Percentiles rank a stretch among this genome's conserved stretches.
These are phyloP conservation scores for Pantherophis vulpinus DNA, from an alignment of 2,797 vertebrate species.

Conservation along the genomic window DNA sequence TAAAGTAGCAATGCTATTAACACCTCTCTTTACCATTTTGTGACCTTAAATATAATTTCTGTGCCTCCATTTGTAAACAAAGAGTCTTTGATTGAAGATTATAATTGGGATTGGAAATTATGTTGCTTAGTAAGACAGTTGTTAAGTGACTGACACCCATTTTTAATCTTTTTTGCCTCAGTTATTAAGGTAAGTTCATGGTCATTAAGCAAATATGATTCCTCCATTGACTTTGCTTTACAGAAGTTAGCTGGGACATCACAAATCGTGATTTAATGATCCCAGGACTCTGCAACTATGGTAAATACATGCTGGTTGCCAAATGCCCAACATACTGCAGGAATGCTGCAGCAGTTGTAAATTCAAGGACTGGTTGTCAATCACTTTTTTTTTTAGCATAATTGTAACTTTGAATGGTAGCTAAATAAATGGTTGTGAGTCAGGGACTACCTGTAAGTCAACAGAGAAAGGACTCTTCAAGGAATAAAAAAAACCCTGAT, in stretches of 20 bases:
- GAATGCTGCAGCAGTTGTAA: background rate
- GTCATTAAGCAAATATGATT: background rate
- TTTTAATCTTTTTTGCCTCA: background rate
- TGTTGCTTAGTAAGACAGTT: background rate
- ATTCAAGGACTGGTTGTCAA: background rate
- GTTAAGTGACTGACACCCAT: background rate
- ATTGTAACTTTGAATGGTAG: background rate
- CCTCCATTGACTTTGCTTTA: background rate
- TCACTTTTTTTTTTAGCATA: background rate
- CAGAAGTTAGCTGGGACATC: background rate
- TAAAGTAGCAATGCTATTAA: background rate
- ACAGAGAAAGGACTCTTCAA: background rate
- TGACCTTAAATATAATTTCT: background rate
- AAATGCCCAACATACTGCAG: background rate
- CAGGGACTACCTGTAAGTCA: background rate
- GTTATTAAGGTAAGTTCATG: background rate
- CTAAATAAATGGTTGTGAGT: background rate
- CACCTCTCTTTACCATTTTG: background rate
- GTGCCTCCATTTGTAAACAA: background rate
- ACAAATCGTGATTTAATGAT: background rate
- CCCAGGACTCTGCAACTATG: background rate
- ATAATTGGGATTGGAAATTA: background rate
- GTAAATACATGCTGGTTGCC: background rate
- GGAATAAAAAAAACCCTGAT: background rate
- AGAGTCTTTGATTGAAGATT: background rate